Percentiles rank a stretch among this genome's conserved stretches.
These are phyloP conservation scores for Telenomus remus DNA, from an alignment of 1,140 invertebrate species.

Conservation along the genomic window DNA sequence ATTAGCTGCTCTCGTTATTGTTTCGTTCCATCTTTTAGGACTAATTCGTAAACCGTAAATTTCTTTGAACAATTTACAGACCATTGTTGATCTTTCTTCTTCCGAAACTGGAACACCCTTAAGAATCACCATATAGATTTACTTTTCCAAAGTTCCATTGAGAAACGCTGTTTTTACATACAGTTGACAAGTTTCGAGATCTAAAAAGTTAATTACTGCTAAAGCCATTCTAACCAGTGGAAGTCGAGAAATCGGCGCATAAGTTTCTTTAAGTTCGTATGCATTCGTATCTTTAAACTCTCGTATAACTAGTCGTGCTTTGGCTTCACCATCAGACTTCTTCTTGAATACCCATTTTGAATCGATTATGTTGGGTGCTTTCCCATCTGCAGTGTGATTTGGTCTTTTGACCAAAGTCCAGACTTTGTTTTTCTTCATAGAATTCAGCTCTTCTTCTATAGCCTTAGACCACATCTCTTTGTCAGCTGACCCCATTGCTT, in stretches of 20 bases:
- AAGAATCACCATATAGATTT: conserved; percentile 70
- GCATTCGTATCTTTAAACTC: conserved; percentile 23
- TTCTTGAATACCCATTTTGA: conserved; percentile 21
- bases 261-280: conserved; percentile 14
- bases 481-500: conserved; percentile 9
- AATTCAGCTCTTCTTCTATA: conserved; percentile 1
- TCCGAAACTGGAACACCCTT: conserved; percentile 23
- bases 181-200: conserved; percentile 55
- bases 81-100: conserved; percentile 10
- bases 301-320: conserved; percentile 10
- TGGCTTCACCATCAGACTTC: conserved; percentile 5
- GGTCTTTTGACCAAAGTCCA: conserved; percentile 1
- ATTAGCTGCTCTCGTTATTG: conserved; percentile 11
- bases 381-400: background rate
- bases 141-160: conserved; percentile 60
- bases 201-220: background rate
- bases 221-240: conserved; percentile 15
- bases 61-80: conserved; percentile 53
- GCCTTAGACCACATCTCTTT: conserved; percentile 3
- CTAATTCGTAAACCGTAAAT: conserved; percentile 62
- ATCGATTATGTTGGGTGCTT: conserved; percentile 13
- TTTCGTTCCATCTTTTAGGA: conserved; percentile 56
- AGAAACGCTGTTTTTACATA: conserved; percentile 66
- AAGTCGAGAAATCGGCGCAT: conserved; percentile 18
- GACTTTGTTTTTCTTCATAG: conserved; percentile 9